Evolutionary conservation across 2,113 vertebrate genomes (phyloP).

Genomic region (Stegostoma tigrinum): DNA sequence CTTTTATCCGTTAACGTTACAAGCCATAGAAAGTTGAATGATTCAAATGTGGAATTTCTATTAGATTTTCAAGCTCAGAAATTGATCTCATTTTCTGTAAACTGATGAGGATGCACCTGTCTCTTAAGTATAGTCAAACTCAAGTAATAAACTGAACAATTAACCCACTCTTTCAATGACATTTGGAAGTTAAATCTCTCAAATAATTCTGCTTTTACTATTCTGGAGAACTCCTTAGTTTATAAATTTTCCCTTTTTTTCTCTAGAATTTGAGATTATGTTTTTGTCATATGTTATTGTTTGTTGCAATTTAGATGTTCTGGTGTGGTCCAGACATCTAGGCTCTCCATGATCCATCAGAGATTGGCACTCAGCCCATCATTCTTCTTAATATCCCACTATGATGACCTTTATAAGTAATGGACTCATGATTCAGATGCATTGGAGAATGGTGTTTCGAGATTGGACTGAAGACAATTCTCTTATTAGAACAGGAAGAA

Average conservation of each 20-base stretch:
- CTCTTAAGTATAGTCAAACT: not conserved
- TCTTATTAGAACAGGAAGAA: not conserved
- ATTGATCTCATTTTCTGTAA: not conserved
- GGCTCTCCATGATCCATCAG: not conserved
- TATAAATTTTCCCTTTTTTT: not conserved
- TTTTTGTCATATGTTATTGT: not conserved
- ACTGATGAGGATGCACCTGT: not conserved
- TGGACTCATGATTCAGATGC: not conserved
- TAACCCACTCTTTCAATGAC: not conserved
- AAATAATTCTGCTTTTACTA: not conserved
- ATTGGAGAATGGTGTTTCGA: not conserved
- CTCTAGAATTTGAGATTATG: not conserved
- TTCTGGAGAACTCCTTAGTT: not conserved
- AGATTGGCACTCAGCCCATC: not conserved
- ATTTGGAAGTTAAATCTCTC: not conserved
- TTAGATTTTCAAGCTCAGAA: not conserved
- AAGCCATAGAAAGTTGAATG: not conserved
- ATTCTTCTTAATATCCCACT: not conserved
- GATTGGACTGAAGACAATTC: not conserved
- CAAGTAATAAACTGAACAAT: not conserved
- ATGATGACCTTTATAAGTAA: not conserved
- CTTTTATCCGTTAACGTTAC: not conserved
- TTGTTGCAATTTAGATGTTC: not conserved
- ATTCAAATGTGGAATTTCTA: conserved; percentile 21
- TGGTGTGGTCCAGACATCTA: not conserved